phyloP scores from a whole-genome alignment of 2,113 vertebrate genomes.

The Sphaerodactylus townsendi region DNA sequence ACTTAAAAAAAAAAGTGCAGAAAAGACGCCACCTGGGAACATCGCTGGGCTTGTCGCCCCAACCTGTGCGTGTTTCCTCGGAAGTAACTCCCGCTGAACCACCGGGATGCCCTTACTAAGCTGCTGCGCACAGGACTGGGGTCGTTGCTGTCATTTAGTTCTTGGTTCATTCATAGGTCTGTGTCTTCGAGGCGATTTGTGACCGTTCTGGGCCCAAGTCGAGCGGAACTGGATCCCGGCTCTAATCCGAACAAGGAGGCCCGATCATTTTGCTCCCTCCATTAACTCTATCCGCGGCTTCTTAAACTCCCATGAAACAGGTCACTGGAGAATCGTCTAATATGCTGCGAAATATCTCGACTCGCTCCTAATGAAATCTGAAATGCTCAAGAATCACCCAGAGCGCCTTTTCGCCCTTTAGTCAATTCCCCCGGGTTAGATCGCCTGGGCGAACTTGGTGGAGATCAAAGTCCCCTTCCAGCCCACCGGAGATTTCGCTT shows the following conservation, averaged over 20 bases:
- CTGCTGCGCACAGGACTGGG: not conserved
- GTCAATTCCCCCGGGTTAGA: slow-evolving; percentile 65
- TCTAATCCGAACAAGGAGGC: not conserved
- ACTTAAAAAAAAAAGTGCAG: no score
- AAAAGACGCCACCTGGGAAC: no score
- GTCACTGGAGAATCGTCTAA: slow-evolving; percentile 58
- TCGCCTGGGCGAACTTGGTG: slow-evolving; percentile 65
- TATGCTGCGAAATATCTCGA: slow-evolving; percentile 40
- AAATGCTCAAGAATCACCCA: slow-evolving; percentile 59
- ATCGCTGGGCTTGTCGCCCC: no score
- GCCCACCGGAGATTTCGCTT: slow-evolving; percentile 33
- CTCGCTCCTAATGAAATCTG: slow-evolving; percentile 46
- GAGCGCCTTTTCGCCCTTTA: slow-evolving; percentile 61
- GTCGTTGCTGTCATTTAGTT: not conserved
- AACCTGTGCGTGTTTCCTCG: not conserved
- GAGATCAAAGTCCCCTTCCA: slow-evolving; percentile 63
- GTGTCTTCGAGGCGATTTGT: not conserved
- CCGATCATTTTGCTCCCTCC: slow-evolving; percentile 4
- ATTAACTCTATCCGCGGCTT: slow-evolving; percentile 29
- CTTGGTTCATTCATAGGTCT: not conserved
- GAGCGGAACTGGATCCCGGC: not conserved
- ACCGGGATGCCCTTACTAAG: no score
- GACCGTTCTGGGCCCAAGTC: slow-evolving; percentile 25
- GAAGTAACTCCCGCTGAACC: no score
- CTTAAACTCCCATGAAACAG: slow-evolving; percentile 63